Evolutionary conservation across 2,113 vertebrate species (phyloP), one percentile per base, ranked within the genome.

Genomic region (Thunnus thynnus): DNA sequence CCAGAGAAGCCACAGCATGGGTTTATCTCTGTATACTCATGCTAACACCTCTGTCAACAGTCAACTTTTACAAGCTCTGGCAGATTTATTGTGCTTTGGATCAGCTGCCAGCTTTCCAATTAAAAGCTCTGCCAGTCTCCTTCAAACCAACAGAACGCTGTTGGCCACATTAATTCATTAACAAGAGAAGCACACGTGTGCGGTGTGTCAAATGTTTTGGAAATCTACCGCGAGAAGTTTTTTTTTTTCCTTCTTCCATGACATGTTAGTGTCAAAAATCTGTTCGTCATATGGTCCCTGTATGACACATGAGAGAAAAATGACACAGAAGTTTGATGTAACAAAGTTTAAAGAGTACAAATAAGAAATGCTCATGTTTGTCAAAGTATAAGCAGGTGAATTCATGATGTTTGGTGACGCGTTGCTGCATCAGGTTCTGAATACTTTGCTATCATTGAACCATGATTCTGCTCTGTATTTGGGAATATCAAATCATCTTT

Each of bases 31-130:
- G 82, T 91, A 41, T 87, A 56, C 79, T 92, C 86, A 75, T 65
- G 86, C 83, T 88, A 89, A 88, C 73, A 64, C 82, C 70, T 85
- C 87, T 87, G 82, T 89, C 82, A 88, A 90, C 84, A 90, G 80
- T 84, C 78, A 80, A 86, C 84, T 88, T 89, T 90, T 79, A 86
- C 86, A 79, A 87, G 81, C 78, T 72, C 58, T 71, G 83, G 78
- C 86, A 80, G 56, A 63, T 91, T 88, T 87, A 81, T 79, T 85
- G 82, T 72, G 70, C 85, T 88, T 84, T 62, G 66, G 56, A 89
- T 88, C 61, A 88, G 86, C 87, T 82, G 85, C 80, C 88, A 82
- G 84, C 66, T 82, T 88, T 87, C 82, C 78, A 88, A 89, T 94
- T 88, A 93, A 89, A 84, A 86, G 62, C 79, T 46, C 50, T 64